A percentile compares a stretch with the other conserved stretches of the same genome.
These are phyloP conservation scores for Celastrina argiolus DNA, from an alignment of 2,888 invertebrate species.

Conservation along the genomic window DNA sequence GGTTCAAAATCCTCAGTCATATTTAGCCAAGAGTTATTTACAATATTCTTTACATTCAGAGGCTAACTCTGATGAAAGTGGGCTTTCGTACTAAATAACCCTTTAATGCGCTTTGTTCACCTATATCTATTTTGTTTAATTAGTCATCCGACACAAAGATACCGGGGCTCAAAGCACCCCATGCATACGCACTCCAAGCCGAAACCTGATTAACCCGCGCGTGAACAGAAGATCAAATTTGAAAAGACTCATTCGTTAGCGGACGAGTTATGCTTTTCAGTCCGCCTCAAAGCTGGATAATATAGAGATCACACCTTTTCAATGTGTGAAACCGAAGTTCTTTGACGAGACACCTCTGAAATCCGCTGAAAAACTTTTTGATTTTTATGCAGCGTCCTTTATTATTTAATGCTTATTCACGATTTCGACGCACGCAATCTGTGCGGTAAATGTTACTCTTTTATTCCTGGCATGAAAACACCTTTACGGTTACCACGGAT, in stretches of 20 bases:
- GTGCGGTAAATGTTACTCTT: neutral
- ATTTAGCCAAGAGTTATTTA: too few relatives aligned
- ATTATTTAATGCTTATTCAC: conserved; percentile 10
- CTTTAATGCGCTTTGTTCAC: neutral
- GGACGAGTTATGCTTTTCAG: neutral
- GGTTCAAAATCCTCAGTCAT: too few relatives aligned
- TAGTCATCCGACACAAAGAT: neutral
- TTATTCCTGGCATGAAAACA: neutral
- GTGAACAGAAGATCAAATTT: conserved; percentile 12
- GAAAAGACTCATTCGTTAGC: conserved; percentile 21
- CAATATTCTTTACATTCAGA: too few relatives aligned
- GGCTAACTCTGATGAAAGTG: too few relatives aligned
- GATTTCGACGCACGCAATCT: neutral
- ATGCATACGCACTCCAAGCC: neutral
- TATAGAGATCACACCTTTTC: conserved; percentile 21
- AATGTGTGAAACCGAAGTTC: conserved; percentile 19
- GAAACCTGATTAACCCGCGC: conserved; percentile 18
- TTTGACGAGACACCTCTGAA: conserved; percentile 5
- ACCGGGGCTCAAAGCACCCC: neutral
- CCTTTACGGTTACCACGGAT: neutral
- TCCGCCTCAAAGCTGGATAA: conserved; percentile 10
- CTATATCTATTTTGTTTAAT: neutral
- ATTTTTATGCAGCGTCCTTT: conserved; percentile 10
- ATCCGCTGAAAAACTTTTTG: conserved; percentile 5
- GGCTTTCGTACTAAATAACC: neutral